These are phyloP conservation scores for Paracentrotus lividus DNA, from an alignment of 53 echinoderm and acorn worm genomes.

Conservation along the genomic window DNA sequence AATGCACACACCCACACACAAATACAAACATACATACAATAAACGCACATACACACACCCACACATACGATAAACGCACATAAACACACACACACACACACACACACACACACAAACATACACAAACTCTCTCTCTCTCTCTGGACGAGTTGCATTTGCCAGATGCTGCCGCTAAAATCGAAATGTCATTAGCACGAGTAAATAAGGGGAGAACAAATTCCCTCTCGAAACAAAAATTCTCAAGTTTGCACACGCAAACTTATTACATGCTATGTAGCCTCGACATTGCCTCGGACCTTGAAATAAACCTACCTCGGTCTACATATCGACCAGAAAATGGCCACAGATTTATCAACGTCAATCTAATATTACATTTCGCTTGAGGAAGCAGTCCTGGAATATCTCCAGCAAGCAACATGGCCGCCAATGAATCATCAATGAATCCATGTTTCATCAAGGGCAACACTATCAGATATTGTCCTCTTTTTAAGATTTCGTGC, in stretches of 20 bases:
- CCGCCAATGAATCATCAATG: neutral
- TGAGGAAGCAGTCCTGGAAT: neutral
- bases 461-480: neutral
- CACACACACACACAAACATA: too few species aligned
- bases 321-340: neutral
- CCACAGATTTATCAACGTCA: neutral
- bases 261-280: neutral
- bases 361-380: neutral
- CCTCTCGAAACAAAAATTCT: neutral
- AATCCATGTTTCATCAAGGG: neutral
- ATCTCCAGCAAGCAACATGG: neutral
- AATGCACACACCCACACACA: conserved; percentile 10
- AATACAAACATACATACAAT: too few species aligned
- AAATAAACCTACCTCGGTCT: neutral
- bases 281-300: neutral
- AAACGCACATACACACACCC: conserved; percentile 1
- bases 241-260: neutral
- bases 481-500: conserved; percentile 11
- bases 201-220: neutral
- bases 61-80: neutral
- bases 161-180: neutral
- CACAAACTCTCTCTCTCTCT: neutral
- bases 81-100: neutral
- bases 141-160: neutral
- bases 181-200: conserved; percentile 17